Evolutionary conservation across 2,797 vertebrate genomes (phyloP), one percentile per base, ranked within the genome.

Genomic region (Platyrinchus mystaceus): DNA sequence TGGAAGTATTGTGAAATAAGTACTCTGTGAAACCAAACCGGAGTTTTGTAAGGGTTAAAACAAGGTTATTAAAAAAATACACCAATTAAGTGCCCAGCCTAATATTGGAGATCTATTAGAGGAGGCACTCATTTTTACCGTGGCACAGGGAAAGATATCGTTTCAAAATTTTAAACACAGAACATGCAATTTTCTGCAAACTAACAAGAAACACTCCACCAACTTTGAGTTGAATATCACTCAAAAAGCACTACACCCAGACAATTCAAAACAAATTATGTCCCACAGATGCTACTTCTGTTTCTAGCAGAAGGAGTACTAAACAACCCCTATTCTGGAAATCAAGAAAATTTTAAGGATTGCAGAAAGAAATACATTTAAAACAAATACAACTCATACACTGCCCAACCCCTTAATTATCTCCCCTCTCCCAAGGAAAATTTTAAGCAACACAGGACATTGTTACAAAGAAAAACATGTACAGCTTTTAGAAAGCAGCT

Each of bases 51-150:
- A 50, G 63, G 74, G 27, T 77, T 71, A 64, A 75, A 84, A 71
- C 1, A 3, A 8, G 4, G 21, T 79, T 59, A 64, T 27, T 85
- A 10, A 83, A 74, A n/a, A 56, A 56, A 67, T 12, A 34, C 5
- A 41, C 4, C 2, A 3, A 30, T 59, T 21, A 85, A 73, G n/a
- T 8, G 67, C 3, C 5, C 0, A 0, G 30, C 18, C 41, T 78
- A 55, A 52, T 59, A 66, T 0, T 30, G 28, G 10, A 79, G 12
- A 30, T 26, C 34, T 80, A 19, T 5, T 32, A 53, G 8, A 92
- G 10, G 7, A 53, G 10, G 8, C 18, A 43, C 7, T 16, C 12
- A 21, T 30, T 76, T 44, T 64, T 53, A 62, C 5, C 24, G 14
- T 46, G 26, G 37, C 46, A 69, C 12, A 17, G 10, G 36, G 6